Conservation (phyloP, 2,797 vertebrate genomes). For the Cheirogaleus major region DNA sequence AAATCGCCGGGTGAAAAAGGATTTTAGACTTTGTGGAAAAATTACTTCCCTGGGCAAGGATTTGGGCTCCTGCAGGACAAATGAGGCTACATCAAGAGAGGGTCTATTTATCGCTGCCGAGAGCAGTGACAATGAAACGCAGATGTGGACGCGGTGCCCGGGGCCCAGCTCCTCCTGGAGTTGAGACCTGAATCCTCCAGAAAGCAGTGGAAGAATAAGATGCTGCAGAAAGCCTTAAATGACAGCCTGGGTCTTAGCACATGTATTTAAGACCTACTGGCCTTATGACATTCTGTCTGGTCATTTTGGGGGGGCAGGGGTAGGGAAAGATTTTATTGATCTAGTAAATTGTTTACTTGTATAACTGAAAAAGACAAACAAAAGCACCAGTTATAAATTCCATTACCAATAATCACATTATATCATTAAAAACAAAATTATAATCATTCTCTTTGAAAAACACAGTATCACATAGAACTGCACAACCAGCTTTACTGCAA, state of each 20-base stretch:
- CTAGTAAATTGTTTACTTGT: not conserved
- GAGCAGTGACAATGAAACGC: not conserved
- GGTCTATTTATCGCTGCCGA: not conserved
- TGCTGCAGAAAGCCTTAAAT: not conserved
- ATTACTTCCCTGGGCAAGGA: slow-evolving; percentile 57
- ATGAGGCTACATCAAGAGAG: not conserved
- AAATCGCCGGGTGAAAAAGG: slow-evolving; percentile 33
- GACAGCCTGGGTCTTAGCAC: not conserved
- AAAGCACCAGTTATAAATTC: not conserved
- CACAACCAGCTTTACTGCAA: not conserved
- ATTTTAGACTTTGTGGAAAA: slow-evolving; percentile 57
- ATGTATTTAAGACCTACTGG: not conserved
- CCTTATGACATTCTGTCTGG: not conserved
- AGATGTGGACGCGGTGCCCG: rapidly evolving
- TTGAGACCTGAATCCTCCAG: not conserved
- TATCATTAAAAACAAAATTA: not conserved
- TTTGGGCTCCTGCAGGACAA: slow-evolving; percentile 40
- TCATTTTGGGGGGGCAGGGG: not conserved
- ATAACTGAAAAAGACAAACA: not conserved
- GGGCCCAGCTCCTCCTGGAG: rapidly evolving
- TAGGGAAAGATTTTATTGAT: not conserved
- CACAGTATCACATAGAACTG: not conserved
- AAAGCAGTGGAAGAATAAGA: not conserved
- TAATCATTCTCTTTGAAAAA: not conserved
- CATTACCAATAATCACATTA: not conserved